Conservation (phyloP, 2,888 invertebrate species). For the Omphaloscelis lunosa region DNA sequence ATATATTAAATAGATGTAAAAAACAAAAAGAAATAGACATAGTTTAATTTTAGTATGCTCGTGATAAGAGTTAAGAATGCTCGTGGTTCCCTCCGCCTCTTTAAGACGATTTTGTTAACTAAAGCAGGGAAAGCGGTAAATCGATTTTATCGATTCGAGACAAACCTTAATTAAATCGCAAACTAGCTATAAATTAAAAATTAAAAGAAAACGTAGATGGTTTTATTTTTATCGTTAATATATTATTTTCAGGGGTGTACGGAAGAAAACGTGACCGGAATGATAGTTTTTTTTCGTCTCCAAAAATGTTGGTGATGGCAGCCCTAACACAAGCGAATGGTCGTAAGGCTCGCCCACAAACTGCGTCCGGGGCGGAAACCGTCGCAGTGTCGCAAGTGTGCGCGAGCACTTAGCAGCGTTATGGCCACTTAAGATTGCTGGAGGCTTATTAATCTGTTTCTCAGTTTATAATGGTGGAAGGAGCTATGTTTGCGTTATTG, state of each 20-base stretch:
- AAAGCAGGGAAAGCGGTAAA: too few species aligned
- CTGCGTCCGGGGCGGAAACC: constrained; percentile 47
- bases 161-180: background rate
- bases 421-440: constrained; percentile 66
- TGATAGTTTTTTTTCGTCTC: too few species aligned
- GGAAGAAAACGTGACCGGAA: too few species aligned
- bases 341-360: constrained; percentile 49
- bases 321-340: background rate
- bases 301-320: background rate
- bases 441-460: constrained; percentile 55
- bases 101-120: too few species aligned
- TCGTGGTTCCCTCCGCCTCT: too few species aligned
- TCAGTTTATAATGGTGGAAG: constrained; percentile 45
- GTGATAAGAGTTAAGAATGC: too few species aligned
- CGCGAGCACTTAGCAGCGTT: constrained; percentile 53
- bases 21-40: too few species aligned
- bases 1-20: too few species aligned
- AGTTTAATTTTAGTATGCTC: too few species aligned
- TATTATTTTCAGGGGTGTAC: background rate
- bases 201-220: too few species aligned
- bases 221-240: too few species aligned
- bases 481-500: constrained; percentile 22
- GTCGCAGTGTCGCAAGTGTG: constrained; percentile 38
- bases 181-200: too few species aligned
- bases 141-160: background rate